A percentile compares a stretch with the other conserved stretches of the same genome.
Evolutionary conservation across 2,113 vertebrate species (phyloP).

Genomic region (Agelaius tricolor): DNA sequence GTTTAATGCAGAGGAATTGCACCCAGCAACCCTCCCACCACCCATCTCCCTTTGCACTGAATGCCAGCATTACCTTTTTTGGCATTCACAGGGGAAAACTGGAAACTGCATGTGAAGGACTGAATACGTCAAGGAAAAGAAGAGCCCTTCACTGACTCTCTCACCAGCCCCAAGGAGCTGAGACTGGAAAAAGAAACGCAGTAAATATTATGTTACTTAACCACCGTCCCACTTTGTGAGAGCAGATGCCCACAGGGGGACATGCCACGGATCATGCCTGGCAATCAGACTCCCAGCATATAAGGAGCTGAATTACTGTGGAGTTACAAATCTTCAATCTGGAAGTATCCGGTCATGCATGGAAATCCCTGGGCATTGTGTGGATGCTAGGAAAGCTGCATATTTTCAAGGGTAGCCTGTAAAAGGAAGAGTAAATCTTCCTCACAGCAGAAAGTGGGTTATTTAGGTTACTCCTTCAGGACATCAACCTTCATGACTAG

Average conservation of each 20-base stretch:
- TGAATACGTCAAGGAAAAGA: neutral
- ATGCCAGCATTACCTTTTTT: neutral
- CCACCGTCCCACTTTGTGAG: neutral
- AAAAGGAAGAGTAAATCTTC: neutral
- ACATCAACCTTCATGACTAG: neutral
- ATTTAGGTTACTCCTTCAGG: neutral
- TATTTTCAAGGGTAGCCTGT: neutral
- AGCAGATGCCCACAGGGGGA: neutral
- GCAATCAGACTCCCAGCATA: neutral
- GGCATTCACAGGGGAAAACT: neutral
- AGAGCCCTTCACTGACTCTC: neutral
- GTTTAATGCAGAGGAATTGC: neutral
- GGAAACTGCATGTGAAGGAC: neutral
- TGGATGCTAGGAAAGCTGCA: neutral
- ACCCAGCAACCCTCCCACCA: neutral
- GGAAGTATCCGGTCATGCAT: neutral
- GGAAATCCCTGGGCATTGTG: neutral
- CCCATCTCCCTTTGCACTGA: neutral
- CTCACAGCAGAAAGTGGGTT: neutral
- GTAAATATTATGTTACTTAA: neutral
- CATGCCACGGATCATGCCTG: neutral
- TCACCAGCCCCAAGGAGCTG: neutral
- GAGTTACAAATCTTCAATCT: neutral
- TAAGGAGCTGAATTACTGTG: neutral
- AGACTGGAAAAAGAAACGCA: rapidly evolving